Evolutionary conservation across 2,888 invertebrate species (phyloP).

Genomic region (Andrena praecox): DNA sequence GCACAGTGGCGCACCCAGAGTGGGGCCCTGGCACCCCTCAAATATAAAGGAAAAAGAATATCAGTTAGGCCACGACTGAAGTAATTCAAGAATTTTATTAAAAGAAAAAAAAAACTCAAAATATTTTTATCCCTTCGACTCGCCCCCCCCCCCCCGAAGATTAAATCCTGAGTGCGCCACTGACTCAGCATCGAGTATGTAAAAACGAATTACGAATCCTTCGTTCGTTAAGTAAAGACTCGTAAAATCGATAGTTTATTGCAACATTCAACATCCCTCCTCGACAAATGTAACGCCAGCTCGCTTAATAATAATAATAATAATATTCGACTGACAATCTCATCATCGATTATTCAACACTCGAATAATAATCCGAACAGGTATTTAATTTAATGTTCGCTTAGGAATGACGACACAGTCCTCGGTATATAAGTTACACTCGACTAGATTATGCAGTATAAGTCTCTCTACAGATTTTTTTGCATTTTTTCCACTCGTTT

Average conservation of each 20-base stretch:
- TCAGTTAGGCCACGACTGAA: too few species aligned
- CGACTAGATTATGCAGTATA: slow-evolving; percentile 67
- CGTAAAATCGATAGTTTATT: slow-evolving; percentile 40
- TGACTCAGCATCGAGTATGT: not conserved
- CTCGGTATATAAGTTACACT: slow-evolving; percentile 49
- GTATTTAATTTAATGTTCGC: slow-evolving; percentile 41
- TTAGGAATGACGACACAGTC: slow-evolving; percentile 39
- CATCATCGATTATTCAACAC: slow-evolving; percentile 57
- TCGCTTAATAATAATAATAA: slow-evolving; percentile 16
- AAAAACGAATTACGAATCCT: slow-evolving; percentile 8
- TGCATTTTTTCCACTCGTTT: slow-evolving; percentile 21
- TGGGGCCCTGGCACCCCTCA: too few species aligned
- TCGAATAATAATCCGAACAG: slow-evolving; percentile 53
- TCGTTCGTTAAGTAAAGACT: not conserved
- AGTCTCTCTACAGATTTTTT: slow-evolving; percentile 57
- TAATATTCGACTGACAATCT: not conserved
- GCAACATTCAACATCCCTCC: slow-evolving; percentile 28
- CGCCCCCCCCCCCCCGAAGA: too few species aligned
- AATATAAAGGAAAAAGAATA: too few species aligned
- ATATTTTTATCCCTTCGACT: too few species aligned
- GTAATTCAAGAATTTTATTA: too few species aligned
- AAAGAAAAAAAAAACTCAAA: too few species aligned
- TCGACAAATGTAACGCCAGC: slow-evolving; percentile 32
- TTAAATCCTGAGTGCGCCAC: too few species aligned
- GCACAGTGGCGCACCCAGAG: too few species aligned